Conservation (phyloP, 2,797 vertebrate genomes). For the Luscinia megarhynchos region DNA sequence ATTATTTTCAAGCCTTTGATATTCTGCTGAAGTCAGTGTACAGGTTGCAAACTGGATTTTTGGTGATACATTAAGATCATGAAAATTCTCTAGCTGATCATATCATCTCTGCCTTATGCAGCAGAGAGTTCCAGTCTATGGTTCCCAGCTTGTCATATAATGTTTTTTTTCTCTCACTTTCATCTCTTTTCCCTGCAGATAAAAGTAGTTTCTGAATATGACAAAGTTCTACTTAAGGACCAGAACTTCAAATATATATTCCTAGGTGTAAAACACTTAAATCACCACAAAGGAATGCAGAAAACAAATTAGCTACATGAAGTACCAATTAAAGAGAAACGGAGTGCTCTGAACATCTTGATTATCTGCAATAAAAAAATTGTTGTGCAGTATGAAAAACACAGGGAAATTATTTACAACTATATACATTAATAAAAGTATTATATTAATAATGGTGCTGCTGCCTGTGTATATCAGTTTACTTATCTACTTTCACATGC, state of each 20-base stretch:
- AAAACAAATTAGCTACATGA: background rate
- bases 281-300: background rate
- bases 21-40: background rate
- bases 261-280: background rate
- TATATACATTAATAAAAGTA: background rate
- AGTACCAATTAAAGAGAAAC: background rate
- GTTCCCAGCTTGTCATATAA: background rate
- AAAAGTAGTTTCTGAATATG: background rate
- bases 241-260: background rate
- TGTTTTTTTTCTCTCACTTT: background rate
- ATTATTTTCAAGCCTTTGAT: slow-evolving; percentile 26
- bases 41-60: background rate
- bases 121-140: background rate
- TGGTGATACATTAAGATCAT: background rate
- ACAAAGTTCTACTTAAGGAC: background rate
- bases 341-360: background rate
- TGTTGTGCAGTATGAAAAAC: background rate
- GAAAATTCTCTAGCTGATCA: background rate
- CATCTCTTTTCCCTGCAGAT: background rate
- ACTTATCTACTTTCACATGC: background rate
- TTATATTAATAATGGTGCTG: background rate
- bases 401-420: background rate
- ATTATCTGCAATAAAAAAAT: background rate
- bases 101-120: background rate
- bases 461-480: background rate